Conservation (phyloP, 2,888 invertebrate genomes). For the Gastracanthus pulcherrimus region DNA sequence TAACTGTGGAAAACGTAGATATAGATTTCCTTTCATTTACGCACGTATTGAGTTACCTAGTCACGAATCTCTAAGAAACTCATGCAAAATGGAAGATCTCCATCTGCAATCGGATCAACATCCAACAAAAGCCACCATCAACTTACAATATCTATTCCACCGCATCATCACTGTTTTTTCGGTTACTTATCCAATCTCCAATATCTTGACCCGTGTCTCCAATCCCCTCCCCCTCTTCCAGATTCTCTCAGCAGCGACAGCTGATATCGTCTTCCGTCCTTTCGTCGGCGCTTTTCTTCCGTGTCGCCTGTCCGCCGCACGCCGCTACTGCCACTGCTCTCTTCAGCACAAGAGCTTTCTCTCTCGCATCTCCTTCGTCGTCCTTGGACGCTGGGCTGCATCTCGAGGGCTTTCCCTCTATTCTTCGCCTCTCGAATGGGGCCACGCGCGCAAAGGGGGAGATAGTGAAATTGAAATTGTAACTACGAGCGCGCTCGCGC, state of each 20-base stretch:
- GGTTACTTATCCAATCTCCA: background rate
- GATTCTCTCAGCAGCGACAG: background rate
- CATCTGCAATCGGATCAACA: background rate
- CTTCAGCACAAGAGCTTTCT: constrained; percentile 20
- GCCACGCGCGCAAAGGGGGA: constrained; percentile 63
- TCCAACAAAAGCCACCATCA: background rate
- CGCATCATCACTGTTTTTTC: background rate
- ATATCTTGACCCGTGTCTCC: constrained; percentile 36
- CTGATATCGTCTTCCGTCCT: constrained; percentile 28
- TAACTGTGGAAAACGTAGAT: too few relatives aligned
- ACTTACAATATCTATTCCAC: background rate
- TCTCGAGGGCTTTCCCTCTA: constrained; percentile 47
- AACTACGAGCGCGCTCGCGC: constrained; percentile 62
- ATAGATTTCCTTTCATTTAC: too few relatives aligned
- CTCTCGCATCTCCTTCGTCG: background rate
- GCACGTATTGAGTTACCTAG: too few relatives aligned
- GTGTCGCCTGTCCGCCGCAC: constrained; percentile 24
- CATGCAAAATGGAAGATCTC: too few relatives aligned
- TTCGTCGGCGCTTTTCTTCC: constrained; percentile 1
- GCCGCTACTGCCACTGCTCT: background rate
- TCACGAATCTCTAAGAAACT: too few relatives aligned
- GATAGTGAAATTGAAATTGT: constrained; percentile 73
- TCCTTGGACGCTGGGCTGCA: constrained; percentile 15
- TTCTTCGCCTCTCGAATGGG: constrained; percentile 43
- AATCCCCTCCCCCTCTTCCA: background rate